Base-by-base conservation (phyloP, 2,113 vertebrate genomes). In the Erythrocercus mccallii region DNA sequence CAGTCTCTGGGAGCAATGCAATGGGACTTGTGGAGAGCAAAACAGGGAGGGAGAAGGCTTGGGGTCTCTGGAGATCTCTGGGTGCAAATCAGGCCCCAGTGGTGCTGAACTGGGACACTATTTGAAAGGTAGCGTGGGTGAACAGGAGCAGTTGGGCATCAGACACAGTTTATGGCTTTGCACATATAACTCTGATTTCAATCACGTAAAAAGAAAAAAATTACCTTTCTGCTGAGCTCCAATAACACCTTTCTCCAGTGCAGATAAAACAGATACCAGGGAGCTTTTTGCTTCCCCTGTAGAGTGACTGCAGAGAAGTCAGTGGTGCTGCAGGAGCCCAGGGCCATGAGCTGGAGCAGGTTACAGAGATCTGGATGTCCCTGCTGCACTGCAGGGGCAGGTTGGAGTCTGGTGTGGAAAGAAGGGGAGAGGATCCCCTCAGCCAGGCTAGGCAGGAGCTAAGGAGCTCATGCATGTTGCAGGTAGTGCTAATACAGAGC, bases 21-120 rank as follows among this genome's bases (percentile, higher is more conserved):
- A 0, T 4, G 62, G 47, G 33, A 21, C 21, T 37, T 2, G 4
- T 37, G 61, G 25, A n/a, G 16, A 37, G 44, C 11, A n/a, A 38
- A 37, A 11, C 0, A 0, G n/a, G 10, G 11, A 89, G 33, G 21
- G 12, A 5, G 12, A 61, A 78, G 50, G n/a, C 15, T 17, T 74
- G 50, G 22, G 42, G 4, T 80, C 53, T 68, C 47, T 12, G 21
- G 35, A 64, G 37, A 53, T 57, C 47, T 48, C 24, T 48, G 24
- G 9, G 35, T 57, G 7, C 47, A 86, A 92, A 72, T 23, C 1
- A 0, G 22, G 3, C 3, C 11, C 28, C 38, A 5, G 1, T 8
- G 44, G 22, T 70, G 31, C 42, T 88, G 50, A 33, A 24, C 11
- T n/a, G 14, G 31, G 38, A 50, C 37, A 12, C 17, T 53, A 5